phyloP scores from a whole-genome alignment of 2,113 vertebrate species.

The Chauna torquata region DNA sequence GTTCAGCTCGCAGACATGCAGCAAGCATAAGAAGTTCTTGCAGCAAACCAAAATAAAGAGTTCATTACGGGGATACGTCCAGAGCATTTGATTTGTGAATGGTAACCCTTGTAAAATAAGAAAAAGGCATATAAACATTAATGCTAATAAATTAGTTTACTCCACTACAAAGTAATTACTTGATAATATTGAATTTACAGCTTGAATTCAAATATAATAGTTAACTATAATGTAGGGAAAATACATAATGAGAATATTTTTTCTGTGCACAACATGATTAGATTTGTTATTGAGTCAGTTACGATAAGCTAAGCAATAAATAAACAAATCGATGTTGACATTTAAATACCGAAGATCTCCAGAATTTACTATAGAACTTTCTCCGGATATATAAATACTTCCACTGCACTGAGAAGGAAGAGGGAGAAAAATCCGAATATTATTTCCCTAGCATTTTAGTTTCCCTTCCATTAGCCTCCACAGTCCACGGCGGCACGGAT shows the following conservation, averaged over 20 bases:
- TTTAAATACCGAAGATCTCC: constrained; percentile 81
- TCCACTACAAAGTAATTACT: constrained; percentile 79
- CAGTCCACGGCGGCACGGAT: constrained; percentile 31
- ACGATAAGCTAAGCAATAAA: constrained; percentile 82
- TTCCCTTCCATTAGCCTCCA: constrained; percentile 30
- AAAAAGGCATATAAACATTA: constrained; percentile 78
- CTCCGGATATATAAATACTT: constrained; percentile 76
- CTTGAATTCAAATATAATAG: constrained; percentile 69
- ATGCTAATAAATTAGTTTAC: constrained; percentile 84
- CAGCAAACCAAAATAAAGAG: constrained; percentile 77
- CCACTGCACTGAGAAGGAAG: constrained; percentile 45
- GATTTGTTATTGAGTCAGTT: constrained; percentile 82
- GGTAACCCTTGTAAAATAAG: constrained; percentile 72
- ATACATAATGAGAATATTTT: constrained; percentile 78
- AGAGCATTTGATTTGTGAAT: constrained; percentile 79
- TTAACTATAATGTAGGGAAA: constrained; percentile 72
- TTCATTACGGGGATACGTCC: constrained; percentile 78
- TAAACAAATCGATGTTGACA: constrained; percentile 84
- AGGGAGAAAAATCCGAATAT: constrained; percentile 37
- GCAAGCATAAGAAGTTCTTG: constrained; percentile 70
- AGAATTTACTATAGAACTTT: constrained; percentile 78
- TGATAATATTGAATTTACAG: constrained; percentile 81
- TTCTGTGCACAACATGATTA: constrained; percentile 74
- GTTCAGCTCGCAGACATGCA: constrained; percentile 66
- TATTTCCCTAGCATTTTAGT: constrained; percentile 41